phyloP scores from a whole-genome alignment of 2,797 vertebrate species.

The Smutsia gigantea region DNA sequence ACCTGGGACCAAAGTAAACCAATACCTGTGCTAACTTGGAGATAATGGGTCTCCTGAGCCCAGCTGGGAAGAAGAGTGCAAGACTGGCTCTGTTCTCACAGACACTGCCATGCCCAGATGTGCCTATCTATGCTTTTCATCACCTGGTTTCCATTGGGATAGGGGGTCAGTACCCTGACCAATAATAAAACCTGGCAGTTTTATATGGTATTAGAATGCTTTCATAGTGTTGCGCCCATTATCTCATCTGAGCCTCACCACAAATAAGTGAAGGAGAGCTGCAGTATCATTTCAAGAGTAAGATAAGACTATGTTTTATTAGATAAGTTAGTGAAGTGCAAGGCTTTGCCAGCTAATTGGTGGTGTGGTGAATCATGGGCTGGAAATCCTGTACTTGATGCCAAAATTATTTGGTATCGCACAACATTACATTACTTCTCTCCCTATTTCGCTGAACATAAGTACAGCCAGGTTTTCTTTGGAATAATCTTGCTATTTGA shows the following conservation, averaged over 20 bases:
- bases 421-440: neutral
- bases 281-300: neutral
- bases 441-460: neutral
- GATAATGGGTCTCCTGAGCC: neutral
- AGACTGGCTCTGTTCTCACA: neutral
- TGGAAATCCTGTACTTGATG: neutral
- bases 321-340: neutral
- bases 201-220: no score
- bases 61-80: neutral
- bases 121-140: neutral
- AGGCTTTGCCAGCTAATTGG: neutral
- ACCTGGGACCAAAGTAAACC: neutral
- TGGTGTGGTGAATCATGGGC: neutral
- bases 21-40: neutral
- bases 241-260: neutral
- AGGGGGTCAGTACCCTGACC: neutral
- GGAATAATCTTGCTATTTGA: neutral
- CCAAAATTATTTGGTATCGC: neutral
- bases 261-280: neutral
- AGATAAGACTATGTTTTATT: neutral
- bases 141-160: neutral
- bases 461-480: neutral
- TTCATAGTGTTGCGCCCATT: neutral
- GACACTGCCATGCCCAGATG: neutral
- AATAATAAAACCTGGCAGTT: neutral